Conservation (phyloP, 2,888 invertebrate genomes). For the Eristalis arbustorum region DNA sequence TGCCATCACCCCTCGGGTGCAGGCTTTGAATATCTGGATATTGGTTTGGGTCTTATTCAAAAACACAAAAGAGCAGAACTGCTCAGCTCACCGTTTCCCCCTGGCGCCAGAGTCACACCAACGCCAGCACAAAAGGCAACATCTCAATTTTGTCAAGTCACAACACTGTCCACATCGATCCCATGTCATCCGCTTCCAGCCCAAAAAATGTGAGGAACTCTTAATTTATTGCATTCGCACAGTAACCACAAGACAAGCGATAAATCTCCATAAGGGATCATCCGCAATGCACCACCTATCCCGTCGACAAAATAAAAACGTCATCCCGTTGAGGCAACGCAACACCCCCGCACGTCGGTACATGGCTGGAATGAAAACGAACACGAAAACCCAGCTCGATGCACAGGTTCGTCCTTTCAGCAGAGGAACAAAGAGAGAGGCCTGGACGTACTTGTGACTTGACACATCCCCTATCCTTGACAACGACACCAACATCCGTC, state of each 20-base stretch:
- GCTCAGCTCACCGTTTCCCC: neutral
- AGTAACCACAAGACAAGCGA: conserved; percentile 37
- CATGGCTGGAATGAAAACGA: conserved; percentile 42
- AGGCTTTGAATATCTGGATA: no score
- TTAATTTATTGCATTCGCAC: conserved; percentile 49
- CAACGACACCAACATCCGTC: conserved; percentile 66
- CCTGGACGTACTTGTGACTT: conserved; percentile 24
- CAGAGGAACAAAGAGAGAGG: conserved; percentile 34
- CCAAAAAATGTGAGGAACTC: neutral
- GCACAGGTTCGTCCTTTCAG: conserved; percentile 47
- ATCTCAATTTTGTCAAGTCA: conserved; percentile 34
- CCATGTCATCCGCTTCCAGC: conserved; percentile 24
- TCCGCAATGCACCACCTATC: conserved; percentile 11
- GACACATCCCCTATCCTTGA: conserved; percentile 48
- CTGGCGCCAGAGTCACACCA: conserved; percentile 16
- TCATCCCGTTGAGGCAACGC: no score
- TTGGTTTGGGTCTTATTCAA: neutral
- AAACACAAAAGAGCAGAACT: neutral
- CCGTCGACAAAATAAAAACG: conserved; percentile 18
- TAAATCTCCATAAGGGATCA: conserved; percentile 53
- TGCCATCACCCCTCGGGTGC: no score
- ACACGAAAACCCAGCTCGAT: neutral
- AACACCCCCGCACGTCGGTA: conserved; percentile 32
- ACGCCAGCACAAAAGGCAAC: neutral
- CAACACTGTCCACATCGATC: neutral